Conservation (phyloP, 2,113 vertebrate species). For the Nesogale talazaci region DNA sequence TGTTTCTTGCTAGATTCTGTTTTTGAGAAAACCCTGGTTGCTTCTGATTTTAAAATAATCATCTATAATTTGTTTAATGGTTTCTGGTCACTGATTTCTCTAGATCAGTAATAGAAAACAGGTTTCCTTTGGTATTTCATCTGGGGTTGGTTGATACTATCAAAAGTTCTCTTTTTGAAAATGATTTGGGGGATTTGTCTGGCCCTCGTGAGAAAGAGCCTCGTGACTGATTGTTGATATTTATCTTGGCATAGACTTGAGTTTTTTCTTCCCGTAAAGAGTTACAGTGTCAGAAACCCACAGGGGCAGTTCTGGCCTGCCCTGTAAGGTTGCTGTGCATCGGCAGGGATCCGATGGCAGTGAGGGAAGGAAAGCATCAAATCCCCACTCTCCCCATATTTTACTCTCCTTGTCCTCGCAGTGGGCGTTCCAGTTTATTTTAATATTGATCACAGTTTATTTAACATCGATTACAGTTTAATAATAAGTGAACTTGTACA, state of each 20-base stretch:
- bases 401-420: not conserved
- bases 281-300: too few species aligned
- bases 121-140: conserved; percentile 3
- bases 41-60: conserved; percentile 63
- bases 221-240: not conserved
- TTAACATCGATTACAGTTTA: conserved; percentile 56
- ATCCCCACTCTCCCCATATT: fast-evolving
- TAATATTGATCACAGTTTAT: conserved; percentile 52
- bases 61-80: not conserved
- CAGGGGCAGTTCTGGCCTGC: too few species aligned
- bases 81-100: not conserved
- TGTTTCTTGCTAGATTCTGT: not conserved
- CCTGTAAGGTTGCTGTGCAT: too few species aligned
- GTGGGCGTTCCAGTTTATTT: not conserved
- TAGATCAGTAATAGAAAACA: not conserved
- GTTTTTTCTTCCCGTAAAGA: too few species aligned
- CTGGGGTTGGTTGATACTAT: not conserved
- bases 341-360: too few species aligned
- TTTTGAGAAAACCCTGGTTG: not conserved
- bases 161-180: not conserved
- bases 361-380: too few species aligned
- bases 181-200: not conserved
- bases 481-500: conserved; percentile 10
- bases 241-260: too few species aligned
- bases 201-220: not conserved